Evolutionary conservation across 2,797 vertebrate genomes (phyloP).

Genomic region (Australoheros facetus): DNA sequence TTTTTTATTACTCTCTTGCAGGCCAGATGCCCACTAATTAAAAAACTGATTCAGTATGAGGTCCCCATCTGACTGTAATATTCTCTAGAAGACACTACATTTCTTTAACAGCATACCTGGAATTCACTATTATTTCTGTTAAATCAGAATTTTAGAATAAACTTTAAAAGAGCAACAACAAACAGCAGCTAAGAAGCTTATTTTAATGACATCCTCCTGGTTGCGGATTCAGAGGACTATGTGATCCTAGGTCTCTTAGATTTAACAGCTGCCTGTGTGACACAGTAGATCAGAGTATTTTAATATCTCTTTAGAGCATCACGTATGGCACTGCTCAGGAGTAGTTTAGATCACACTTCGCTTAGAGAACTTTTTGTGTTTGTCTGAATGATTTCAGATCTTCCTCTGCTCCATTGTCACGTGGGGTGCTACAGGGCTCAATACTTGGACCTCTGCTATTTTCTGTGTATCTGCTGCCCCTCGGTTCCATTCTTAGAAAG

Average conservation of each 20-base stretch:
- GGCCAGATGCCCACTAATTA: slow-evolving; percentile 19
- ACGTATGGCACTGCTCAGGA: too few relatives aligned
- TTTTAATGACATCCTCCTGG: neutral
- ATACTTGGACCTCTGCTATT: neutral
- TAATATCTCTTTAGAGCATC: neutral
- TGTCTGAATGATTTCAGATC: too few relatives aligned
- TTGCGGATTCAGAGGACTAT: neutral
- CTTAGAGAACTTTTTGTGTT: too few relatives aligned
- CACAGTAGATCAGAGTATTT: neutral
- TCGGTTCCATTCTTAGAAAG: neutral
- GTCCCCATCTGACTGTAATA: slow-evolving; percentile 6
- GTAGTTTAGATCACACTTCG: too few relatives aligned
- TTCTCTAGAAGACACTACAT: slow-evolving; percentile 2
- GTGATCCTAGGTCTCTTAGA: neutral
- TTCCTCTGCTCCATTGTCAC: too few relatives aligned
- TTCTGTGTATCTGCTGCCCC: neutral
- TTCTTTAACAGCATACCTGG: neutral
- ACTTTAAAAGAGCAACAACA: too few relatives aligned
- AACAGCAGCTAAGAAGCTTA: too few relatives aligned
- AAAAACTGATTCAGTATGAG: neutral
- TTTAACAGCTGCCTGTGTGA: neutral
- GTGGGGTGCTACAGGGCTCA: too few relatives aligned
- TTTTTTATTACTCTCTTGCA: slow-evolving; percentile 36
- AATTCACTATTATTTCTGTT: neutral
- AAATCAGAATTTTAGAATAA: neutral